Evolutionary conservation across 2,113 vertebrate species (phyloP), one percentile per base, ranked within the genome.

Genomic region (Chauna torquata): DNA sequence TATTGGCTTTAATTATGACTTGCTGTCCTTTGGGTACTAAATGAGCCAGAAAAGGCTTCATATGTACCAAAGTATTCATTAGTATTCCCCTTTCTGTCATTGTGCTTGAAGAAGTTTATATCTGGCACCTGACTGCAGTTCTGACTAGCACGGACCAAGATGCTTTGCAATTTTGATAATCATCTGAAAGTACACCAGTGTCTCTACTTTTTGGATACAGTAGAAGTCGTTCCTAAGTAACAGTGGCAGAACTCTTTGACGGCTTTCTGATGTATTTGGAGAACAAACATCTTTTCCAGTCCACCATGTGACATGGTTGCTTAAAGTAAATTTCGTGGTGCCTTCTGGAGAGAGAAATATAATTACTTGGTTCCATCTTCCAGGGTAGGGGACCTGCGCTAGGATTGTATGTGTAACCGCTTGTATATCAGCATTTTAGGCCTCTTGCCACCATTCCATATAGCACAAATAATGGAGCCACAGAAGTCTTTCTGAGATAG

Each of bases 1-100:
- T 97, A 98, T 97, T 98, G 97, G 97, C 95, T 98, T 97, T 98
- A 97, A 97, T 98, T 98, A 98, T 95, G 97, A 98, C 94, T 97
- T 97, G 82, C 95, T 97, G 92, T 98, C 97, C 98, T 97, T 96
- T 96, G 97, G 96, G 96, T 97, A 96, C 92, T 96, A 96, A 97
- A 97, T 95, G 92, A 97, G 97, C 96, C 98, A 98, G 96, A 97
- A 98, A 97, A 95, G 97, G 49, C 94, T 93, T 93, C 86, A 38
- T 54, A 94, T 93, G 87, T 97, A 97, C 97, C 98, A 98, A 98
- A 98, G 91, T 97, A 97, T 98, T 98, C 97, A 96, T 98, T 98
- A 98, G 94, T 97, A 97, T 97, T 98, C 98, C 97, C 97, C 90
- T 91, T 96, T 97, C 94, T 85, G 97, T 97, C 96, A 97, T 96